A percentile compares a stretch with the other conserved stretches of the same genome.
Evolutionary conservation across 2,797 vertebrate genomes (phyloP).

Genomic region (Phaenicophaeus curvirostris): DNA sequence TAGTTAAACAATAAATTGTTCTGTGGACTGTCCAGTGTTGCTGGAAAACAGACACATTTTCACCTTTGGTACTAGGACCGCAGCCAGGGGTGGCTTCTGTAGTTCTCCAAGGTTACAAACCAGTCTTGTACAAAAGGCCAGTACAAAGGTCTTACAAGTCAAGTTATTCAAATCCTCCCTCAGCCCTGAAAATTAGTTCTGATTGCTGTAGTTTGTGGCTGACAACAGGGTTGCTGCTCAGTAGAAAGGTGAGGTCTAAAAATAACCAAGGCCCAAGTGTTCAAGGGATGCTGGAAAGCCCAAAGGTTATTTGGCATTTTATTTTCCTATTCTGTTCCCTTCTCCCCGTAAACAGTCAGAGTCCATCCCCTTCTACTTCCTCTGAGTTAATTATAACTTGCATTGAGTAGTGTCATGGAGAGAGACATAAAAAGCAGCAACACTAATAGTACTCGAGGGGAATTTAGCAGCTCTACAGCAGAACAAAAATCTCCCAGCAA

Average conservation of each 20-base stretch:
- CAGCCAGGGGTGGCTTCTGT: not conserved
- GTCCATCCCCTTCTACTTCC: conserved; percentile 29
- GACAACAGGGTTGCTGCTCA: not conserved
- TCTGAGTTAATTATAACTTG: conserved; percentile 61
- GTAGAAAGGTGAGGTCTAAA: conserved; percentile 17
- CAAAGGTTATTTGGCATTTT: conserved; percentile 12
- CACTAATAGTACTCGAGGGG: conserved; percentile 45
- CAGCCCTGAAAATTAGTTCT: not conserved
- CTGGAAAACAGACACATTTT: conserved; percentile 12
- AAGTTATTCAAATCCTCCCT: not conserved
- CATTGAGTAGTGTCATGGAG: conserved; percentile 53
- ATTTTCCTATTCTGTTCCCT: not conserved
- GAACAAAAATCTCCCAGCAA: conserved; percentile 72
- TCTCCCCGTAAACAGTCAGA: conserved; percentile 25
- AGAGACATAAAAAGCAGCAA: conserved; percentile 59
- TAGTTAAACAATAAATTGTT: conserved; percentile 8
- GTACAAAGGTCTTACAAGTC: conserved; percentile 29
- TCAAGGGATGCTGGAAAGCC: not conserved
- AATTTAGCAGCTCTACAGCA: conserved; percentile 67
- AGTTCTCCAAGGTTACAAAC: not conserved
- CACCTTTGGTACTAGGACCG: conserved; percentile 27
- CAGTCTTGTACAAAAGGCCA: conserved; percentile 6
- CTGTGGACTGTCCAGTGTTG: not conserved
- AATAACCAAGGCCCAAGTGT: not conserved
- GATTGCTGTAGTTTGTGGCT: not conserved